phyloP scores from a whole-genome alignment of 1,140 invertebrate genomes.

The Psix sp. region DNA sequence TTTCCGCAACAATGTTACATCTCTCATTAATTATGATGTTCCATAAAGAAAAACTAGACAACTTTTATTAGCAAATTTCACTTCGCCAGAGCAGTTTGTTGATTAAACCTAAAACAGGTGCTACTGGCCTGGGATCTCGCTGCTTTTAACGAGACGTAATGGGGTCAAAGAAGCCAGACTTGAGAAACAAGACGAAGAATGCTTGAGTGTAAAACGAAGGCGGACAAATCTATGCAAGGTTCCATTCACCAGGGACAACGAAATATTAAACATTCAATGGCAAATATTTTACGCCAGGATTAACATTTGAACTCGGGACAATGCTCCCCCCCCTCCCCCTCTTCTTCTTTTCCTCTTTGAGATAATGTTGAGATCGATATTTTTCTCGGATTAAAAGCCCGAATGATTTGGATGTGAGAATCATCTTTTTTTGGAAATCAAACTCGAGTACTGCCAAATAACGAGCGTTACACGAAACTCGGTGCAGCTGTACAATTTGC shows the following conservation, averaged over 20 bases:
- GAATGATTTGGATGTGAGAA: too few relatives aligned
- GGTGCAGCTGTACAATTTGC: conserved; percentile 3
- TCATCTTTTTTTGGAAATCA: too few relatives aligned
- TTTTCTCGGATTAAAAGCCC: too few relatives aligned
- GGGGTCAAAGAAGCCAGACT: conserved; percentile 68
- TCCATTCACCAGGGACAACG: conserved; percentile 17
- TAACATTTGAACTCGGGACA: too few relatives aligned
- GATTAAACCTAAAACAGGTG: conserved; percentile 47
- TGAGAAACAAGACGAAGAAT: conserved; percentile 40
- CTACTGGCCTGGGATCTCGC: conserved; percentile 25
- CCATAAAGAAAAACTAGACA: too few relatives aligned
- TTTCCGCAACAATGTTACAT: too few relatives aligned
- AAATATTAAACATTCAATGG: conserved; percentile 34
- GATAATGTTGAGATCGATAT: too few relatives aligned
- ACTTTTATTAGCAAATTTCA: conserved; percentile 3
- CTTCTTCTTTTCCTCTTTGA: too few relatives aligned
- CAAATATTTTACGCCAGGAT: too few relatives aligned
- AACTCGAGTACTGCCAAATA: too few relatives aligned
- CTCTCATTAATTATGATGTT: too few relatives aligned
- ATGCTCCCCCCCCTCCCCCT: too few relatives aligned
- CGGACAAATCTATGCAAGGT: conserved; percentile 15
- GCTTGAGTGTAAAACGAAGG: conserved; percentile 19
- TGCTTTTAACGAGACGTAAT: conserved; percentile 62
- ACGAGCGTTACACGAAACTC: conserved; percentile 6
- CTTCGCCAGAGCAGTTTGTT: conserved; percentile 14